Evolutionary conservation across 2,797 vertebrate species (phyloP).

Genomic region (Diceros bicornis): DNA sequence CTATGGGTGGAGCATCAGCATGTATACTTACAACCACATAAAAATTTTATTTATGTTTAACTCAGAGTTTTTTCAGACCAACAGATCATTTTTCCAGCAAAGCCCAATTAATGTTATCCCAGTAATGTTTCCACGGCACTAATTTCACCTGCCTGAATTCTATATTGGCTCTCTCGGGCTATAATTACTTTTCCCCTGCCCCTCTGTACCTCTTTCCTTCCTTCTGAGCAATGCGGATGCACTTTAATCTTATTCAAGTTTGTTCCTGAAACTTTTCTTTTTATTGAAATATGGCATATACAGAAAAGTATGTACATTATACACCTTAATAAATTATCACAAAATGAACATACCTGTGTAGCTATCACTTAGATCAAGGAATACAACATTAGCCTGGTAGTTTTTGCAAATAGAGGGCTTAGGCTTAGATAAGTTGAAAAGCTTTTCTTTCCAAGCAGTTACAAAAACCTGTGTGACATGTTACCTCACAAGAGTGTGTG

Average conservation of each 20-base stretch:
- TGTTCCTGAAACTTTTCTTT: neutral
- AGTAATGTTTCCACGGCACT: neutral
- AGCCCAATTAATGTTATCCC: neutral
- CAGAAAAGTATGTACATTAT: neutral
- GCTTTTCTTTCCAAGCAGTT: conserved; percentile 41
- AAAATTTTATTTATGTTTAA: conserved; percentile 23
- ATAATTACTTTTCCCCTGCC: neutral
- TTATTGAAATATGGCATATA: conserved; percentile 8
- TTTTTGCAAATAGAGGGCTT: conserved; percentile 19
- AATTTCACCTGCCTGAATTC: conserved; percentile 30
- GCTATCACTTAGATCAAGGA: neutral
- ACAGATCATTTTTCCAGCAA: conserved; percentile 58
- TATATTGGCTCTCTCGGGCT: neutral
- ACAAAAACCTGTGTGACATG: neutral
- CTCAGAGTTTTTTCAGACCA: conserved; percentile 31
- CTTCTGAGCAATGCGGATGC: neutral
- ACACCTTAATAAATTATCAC: neutral
- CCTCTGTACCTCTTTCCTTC: neutral
- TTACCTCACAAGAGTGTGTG: conserved; percentile 38
- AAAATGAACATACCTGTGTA: conserved; percentile 13
- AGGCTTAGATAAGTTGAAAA: neutral
- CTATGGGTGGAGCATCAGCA: neutral
- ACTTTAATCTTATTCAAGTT: conserved; percentile 31
- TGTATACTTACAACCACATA: conserved; percentile 19
- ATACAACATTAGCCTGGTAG: neutral